Evolutionary conservation across 1,140 invertebrate genomes (phyloP), one percentile per base, ranked within the genome.

Genomic region (Tetraneura akinire): DNA sequence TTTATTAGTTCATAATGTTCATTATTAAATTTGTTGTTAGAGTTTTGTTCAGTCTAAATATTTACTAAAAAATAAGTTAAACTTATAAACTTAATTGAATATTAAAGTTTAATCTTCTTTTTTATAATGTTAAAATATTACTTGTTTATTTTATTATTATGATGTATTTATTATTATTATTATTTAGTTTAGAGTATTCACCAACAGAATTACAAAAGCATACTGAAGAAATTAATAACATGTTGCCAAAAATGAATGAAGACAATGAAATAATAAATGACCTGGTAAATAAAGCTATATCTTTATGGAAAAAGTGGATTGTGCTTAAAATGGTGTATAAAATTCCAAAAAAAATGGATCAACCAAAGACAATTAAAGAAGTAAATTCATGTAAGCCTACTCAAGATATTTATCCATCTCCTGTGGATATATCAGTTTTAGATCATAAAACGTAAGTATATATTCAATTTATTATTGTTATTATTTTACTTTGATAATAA

Each of bases 301-400:
- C 53, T 42, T 60, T 78, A 21, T 78, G 74, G 74, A 78, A 78
- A 78, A 78, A 78, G 18, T 78, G 74, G 74, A 78, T 78, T 57
- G 74, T 78, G 16, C 26, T 78, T 8, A 78, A 78, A 62, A 60
- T 78, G 26, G 37, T 78, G 6, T 78, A 47, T 78, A 78, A 62
- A 78, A 78, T 78, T 21, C 74, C 74, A 0, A 78, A 78, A 78
- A 78, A 60, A 78, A n/a, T 47, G 5, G 74, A 78, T 57, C 55
- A 78, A 10, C 37, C 11, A 42, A 74, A 78, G 60, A 13, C 13
- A 60, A 18, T 1, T 23, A 18, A 8, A 57, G 32, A 74, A 42
- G 42, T 8, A 45, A 47, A 47, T 60, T 29, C 37, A 18, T 23
- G 0, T 14, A 47, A 78, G n/a, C 11, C 45, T 62, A n/a, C n/a